A percentile compares a stretch with the other conserved stretches of the same genome.
Evolutionary conservation across 2,797 vertebrate species (phyloP).

Genomic region (Nasua narica): DNA sequence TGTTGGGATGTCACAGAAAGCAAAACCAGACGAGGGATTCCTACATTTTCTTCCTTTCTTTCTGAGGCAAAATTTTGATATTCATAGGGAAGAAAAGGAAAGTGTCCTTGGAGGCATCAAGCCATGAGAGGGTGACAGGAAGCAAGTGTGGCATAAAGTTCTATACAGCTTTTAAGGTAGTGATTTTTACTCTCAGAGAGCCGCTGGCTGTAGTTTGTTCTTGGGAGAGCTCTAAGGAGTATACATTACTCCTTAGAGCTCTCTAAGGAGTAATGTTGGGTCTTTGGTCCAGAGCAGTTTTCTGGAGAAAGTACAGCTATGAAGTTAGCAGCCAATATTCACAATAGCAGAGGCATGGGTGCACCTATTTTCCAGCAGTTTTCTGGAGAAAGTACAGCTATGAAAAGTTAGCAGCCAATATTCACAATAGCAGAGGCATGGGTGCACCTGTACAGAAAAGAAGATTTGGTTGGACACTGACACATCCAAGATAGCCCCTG

Average conservation of each 20-base stretch:
- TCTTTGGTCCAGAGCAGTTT: not conserved
- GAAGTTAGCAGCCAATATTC: not conserved
- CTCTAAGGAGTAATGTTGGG: no score
- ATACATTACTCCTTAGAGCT: no score
- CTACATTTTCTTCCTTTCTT: not conserved
- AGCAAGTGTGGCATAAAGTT: not conserved
- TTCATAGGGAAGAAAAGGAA: not conserved
- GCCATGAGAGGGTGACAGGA: not conserved
- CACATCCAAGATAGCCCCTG: not conserved
- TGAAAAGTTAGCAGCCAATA: not conserved
- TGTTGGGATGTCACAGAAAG: not conserved
- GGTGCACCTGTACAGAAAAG: accelerated
- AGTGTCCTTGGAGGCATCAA: not conserved
- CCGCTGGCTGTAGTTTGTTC: not conserved
- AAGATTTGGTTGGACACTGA: not conserved
- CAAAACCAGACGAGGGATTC: not conserved
- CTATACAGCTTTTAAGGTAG: not conserved
- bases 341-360: not conserved
- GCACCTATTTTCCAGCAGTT: not conserved
- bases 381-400: not conserved
- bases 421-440: not conserved
- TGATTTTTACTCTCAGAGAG: no score
- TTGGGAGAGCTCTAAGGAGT: not conserved
- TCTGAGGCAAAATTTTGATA: not conserved
- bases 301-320: not conserved